Evolutionary conservation across 2,113 vertebrate genomes (phyloP).

Genomic region (Chionodraco myersi): DNA sequence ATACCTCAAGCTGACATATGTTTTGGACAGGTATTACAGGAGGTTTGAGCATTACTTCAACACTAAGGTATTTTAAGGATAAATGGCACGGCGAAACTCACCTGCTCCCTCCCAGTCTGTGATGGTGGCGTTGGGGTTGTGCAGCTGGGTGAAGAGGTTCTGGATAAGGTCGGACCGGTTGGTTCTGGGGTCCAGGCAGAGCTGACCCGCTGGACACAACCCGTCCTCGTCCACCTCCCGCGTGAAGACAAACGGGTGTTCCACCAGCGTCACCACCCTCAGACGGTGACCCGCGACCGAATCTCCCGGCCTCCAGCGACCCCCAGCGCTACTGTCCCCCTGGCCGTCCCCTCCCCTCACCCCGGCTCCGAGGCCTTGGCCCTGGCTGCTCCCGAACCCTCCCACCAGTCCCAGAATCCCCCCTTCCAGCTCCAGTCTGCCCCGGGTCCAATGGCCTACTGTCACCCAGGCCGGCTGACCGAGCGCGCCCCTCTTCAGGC

Average conservation of each 20-base stretch:
- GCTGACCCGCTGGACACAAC: conserved; percentile 92
- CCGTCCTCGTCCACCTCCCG: conserved; percentile 94
- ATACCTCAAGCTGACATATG: neutral
- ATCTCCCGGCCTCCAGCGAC: conserved; percentile 80
- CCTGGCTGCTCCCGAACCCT: conserved; percentile 83
- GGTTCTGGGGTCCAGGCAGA: conserved; percentile 93
- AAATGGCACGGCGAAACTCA: conserved; percentile 53
- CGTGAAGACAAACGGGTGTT: conserved; percentile 94
- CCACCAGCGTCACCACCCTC: conserved; percentile 94
- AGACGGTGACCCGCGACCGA: conserved; percentile 83
- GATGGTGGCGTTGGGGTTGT: conserved; percentile 85
- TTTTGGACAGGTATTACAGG: neutral
- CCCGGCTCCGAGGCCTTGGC: conserved; percentile 90
- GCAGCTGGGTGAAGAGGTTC: conserved; percentile 89
- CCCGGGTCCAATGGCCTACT: conserved; percentile 91
- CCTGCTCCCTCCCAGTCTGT: conserved; percentile 65
- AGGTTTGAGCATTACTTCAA: neutral
- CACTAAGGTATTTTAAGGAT: neutral
- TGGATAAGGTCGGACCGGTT: conserved; percentile 90
- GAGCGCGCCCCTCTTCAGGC: conserved; percentile 92
- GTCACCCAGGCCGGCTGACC: conserved; percentile 96
- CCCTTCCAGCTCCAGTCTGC: conserved; percentile 89
- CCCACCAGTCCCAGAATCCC: conserved; percentile 90
- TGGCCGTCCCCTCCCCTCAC: conserved; percentile 75
- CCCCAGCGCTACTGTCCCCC: conserved; percentile 60